These are phyloP conservation scores for Halocynthia aurantium DNA, from an alignment of 23 tunicate genomes.

Conservation along the genomic window DNA sequence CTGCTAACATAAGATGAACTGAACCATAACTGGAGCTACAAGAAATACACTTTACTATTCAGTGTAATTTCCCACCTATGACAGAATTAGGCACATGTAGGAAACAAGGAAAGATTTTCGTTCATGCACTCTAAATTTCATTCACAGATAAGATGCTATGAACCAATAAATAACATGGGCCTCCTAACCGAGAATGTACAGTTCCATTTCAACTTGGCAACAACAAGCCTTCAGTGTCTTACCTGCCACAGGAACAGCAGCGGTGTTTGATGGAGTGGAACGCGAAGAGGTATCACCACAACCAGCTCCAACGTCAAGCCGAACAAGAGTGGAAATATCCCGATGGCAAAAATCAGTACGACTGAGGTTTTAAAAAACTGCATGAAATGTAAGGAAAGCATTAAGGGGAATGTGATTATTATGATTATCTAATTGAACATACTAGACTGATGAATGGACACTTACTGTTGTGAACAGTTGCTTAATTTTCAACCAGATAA, in stretches of 20 bases:
- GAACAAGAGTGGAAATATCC: slow-evolving; percentile 40
- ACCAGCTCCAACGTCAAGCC: slow-evolving; percentile 60
- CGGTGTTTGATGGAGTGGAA: slow-evolving; percentile 59
- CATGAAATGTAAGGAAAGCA: neutral
- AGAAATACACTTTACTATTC: too few species aligned
- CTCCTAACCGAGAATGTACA: too few species aligned
- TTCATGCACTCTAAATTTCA: too few species aligned
- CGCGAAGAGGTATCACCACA: slow-evolving; percentile 57
- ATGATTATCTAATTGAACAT: neutral
- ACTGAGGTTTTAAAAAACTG: slow-evolving; percentile 25
- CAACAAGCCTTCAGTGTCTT: too few species aligned
- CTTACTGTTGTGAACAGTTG: slow-evolving; percentile 8
- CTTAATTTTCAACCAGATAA: slow-evolving; percentile 18
- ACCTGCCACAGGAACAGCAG: slow-evolving; percentile 44
- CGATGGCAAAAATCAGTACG: slow-evolving; percentile 19
- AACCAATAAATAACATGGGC: too few species aligned
- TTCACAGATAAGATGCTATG: too few species aligned
- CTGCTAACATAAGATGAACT: too few species aligned
- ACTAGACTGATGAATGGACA: neutral
- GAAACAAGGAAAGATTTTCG: too few species aligned
- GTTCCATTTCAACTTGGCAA: too few species aligned
- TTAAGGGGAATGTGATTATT: neutral
- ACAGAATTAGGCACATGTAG: too few species aligned
- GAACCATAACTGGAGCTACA: too few species aligned
- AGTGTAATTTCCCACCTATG: too few species aligned